Conservation (phyloP, 2,888 invertebrate genomes). For the Papilio elwesi region DNA sequence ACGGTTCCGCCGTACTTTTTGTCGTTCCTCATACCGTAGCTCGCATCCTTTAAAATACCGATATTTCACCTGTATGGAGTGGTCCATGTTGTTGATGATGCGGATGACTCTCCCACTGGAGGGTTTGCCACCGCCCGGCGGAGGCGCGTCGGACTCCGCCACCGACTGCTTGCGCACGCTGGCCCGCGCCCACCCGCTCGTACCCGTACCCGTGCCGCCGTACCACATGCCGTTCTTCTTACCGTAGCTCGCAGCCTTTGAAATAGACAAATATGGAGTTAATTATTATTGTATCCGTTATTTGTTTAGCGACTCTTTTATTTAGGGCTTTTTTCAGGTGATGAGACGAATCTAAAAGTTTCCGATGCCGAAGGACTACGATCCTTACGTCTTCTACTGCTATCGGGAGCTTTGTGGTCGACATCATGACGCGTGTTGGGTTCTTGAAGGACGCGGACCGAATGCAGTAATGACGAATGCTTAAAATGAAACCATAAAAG, state of each 20-base stretch:
- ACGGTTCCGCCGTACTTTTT: too few species aligned
- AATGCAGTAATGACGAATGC: background rate
- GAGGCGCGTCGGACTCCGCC: constrained; percentile 91
- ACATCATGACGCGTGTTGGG: background rate
- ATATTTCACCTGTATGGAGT: constrained; percentile 90
- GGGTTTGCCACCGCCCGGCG: constrained; percentile 87
- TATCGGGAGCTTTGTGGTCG: background rate
- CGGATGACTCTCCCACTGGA: constrained; percentile 94
- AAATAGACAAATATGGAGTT: background rate
- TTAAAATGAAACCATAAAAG: background rate
- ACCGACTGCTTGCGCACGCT: constrained; percentile 92
- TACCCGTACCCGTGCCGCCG: constrained; percentile 81
- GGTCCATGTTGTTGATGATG: constrained; percentile 96
- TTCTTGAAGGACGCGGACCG: background rate
- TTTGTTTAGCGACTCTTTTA: background rate
- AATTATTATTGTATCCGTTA: background rate
- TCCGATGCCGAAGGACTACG: background rate
- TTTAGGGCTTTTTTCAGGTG: background rate
- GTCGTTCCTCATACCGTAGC: too few species aligned
- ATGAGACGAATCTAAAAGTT: background rate
- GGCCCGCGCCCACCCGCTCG: constrained; percentile 88
- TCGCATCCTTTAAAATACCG: too few species aligned
- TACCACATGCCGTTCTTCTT: constrained; percentile 96
- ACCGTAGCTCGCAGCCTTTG: constrained; percentile 93
- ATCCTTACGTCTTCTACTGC: background rate